Conservation (phyloP, 2,113 vertebrate genomes). For the Vulpes lagopus region DNA sequence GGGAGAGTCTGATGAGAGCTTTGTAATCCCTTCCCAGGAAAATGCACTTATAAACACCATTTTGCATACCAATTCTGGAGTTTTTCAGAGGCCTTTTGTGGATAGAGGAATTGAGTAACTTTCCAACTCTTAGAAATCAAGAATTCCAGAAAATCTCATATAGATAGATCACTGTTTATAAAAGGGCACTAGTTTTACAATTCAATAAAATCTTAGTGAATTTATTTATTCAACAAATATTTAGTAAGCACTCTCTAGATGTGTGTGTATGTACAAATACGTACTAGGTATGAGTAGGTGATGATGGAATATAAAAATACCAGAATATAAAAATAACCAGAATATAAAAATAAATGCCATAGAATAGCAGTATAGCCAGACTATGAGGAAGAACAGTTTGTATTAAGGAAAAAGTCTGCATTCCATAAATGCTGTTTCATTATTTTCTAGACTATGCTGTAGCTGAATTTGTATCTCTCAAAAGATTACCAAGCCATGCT, state of each 20-base stretch:
- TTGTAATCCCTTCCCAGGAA: constrained; percentile 30
- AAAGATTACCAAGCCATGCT: background rate
- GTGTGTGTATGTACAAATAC: background rate
- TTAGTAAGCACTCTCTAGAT: background rate
- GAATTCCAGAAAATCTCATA: background rate
- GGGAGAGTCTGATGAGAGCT: background rate
- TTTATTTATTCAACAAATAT: constrained; percentile 47
- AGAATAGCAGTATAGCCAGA: background rate
- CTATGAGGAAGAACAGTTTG: background rate
- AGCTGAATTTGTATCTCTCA: constrained; percentile 4
- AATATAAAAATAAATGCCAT: constrained; percentile 23
- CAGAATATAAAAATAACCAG: background rate
- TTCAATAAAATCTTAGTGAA: constrained; percentile 41
- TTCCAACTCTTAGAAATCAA: constrained; percentile 23
- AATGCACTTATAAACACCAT: background rate
- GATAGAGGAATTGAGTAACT: constrained; percentile 10
- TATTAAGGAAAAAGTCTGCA: background rate
- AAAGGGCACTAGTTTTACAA: background rate
- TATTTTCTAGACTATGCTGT: background rate
- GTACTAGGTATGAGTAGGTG: background rate
- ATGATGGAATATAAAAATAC: background rate
- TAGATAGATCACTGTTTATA: constrained; percentile 45
- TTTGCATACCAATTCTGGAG: background rate
- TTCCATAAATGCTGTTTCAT: background rate
- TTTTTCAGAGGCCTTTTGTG: background rate